Conservation (phyloP, 2,797 vertebrate species). For the Potorous gilbertii region DNA sequence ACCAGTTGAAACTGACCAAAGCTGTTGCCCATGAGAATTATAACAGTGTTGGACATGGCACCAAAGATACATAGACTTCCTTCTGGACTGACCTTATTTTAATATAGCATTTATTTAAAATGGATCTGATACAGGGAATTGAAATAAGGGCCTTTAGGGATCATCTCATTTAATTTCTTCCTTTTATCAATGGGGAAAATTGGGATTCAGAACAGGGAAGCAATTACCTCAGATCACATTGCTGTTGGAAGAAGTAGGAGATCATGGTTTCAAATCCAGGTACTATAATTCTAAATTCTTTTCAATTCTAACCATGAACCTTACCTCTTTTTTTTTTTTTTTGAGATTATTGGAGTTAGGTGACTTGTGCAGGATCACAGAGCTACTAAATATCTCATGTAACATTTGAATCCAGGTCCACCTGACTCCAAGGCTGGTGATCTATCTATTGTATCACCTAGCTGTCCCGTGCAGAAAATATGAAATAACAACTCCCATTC, state of each 20-base stretch:
- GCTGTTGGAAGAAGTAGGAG: not conserved
- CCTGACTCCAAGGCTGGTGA: not conserved
- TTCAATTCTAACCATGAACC: not conserved
- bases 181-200: not conserved
- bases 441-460: not conserved
- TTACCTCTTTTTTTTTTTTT: not conserved
- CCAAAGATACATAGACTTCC: not conserved
- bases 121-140: not conserved
- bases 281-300: not conserved
- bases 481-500: not conserved
- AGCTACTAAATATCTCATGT: not conserved
- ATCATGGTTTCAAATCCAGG: not conserved
- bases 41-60: not conserved
- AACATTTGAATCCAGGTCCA: not conserved
- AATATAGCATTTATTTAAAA: not conserved
- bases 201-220: not conserved
- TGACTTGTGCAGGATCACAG: not conserved
- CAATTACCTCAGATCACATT: not conserved
- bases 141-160: not conserved
- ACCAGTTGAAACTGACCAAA: not conserved
- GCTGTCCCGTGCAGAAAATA: too few species aligned
- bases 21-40: not conserved
- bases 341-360: not conserved
- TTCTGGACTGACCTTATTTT: not conserved
- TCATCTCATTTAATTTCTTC: not conserved